A percentile compares a stretch with the other conserved stretches of the same genome.
Evolutionary conservation across 2,888 invertebrate genomes (phyloP).

Genomic region (Luffia ferchaultella): DNA sequence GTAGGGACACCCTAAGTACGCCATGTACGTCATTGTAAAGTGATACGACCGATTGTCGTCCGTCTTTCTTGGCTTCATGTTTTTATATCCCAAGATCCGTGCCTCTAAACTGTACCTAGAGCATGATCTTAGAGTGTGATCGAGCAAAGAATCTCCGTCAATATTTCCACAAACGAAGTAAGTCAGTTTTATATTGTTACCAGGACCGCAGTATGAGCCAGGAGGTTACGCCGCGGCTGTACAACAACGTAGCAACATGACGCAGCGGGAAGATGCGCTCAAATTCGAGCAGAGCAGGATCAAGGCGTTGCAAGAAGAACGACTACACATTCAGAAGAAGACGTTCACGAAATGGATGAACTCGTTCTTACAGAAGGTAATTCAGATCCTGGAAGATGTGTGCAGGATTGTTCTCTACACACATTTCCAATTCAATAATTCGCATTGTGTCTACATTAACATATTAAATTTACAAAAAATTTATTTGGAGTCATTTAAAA

Average conservation of each 20-base stretch:
- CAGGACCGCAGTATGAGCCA: slow-evolving; percentile 74
- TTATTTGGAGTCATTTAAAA: neutral
- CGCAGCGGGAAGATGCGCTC: slow-evolving; percentile 88
- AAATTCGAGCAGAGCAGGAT: slow-evolving; percentile 98
- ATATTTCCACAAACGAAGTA: too few relatives aligned
- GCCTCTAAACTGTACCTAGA: too few relatives aligned
- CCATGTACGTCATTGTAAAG: too few relatives aligned
- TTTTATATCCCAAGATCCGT: too few relatives aligned
- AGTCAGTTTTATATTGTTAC: too few relatives aligned
- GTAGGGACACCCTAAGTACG: too few relatives aligned
- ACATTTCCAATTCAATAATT: too few relatives aligned
- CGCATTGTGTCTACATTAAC: neutral
- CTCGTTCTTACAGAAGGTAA: slow-evolving; percentile 93
- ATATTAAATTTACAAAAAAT: too few relatives aligned
- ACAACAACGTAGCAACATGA: slow-evolving; percentile 81
- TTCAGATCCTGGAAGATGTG: neutral
- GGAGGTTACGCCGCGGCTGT: slow-evolving; percentile 70
- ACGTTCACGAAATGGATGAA: slow-evolving; percentile 99
- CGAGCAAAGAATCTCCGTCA: too few relatives aligned
- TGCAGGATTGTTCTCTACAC: neutral
- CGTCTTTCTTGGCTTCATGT: too few relatives aligned
- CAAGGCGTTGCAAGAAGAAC: slow-evolving; percentile 95
- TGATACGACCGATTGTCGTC: too few relatives aligned
- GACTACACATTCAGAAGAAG: slow-evolving; percentile 98
- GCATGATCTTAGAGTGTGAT: too few relatives aligned